Conservation (phyloP, 2,113 vertebrate genomes). For the Lichenostomus cassidix region DNA sequence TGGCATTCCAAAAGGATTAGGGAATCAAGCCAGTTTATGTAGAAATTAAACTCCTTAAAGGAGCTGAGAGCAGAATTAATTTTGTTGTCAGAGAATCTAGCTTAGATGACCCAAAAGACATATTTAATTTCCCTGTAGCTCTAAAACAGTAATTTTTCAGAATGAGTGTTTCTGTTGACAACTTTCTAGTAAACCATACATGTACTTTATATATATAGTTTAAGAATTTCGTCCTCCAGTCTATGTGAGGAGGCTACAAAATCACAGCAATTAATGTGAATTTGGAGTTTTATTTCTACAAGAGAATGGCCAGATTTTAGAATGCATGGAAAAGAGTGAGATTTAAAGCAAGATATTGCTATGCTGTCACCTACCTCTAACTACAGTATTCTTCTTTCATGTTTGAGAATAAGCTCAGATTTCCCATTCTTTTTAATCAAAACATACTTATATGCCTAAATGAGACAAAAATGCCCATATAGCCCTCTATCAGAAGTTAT, state of each 20-base stretch:
- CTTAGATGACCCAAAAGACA: background rate
- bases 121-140: background rate
- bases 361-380: background rate
- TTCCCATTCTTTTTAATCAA: background rate
- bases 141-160: background rate
- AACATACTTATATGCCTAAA: background rate
- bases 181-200: background rate
- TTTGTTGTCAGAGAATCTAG: background rate
- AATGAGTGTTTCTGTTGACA: background rate
- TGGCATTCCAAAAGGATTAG: background rate
- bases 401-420: background rate
- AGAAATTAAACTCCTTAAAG: background rate
- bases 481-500: background rate
- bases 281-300: background rate
- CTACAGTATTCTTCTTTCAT: background rate
- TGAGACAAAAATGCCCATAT: background rate
- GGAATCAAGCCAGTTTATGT: background rate
- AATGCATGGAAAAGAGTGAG: background rate
- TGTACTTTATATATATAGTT: background rate
- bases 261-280: background rate
- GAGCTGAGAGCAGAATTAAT: background rate
- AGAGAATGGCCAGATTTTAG: background rate
- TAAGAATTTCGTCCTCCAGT: background rate
- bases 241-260: background rate
- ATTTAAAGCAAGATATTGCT: background rate